Base-by-base conservation (phyloP, 2,797 vertebrate genomes). In the Periophthalmus magnuspinnatus region DNA sequence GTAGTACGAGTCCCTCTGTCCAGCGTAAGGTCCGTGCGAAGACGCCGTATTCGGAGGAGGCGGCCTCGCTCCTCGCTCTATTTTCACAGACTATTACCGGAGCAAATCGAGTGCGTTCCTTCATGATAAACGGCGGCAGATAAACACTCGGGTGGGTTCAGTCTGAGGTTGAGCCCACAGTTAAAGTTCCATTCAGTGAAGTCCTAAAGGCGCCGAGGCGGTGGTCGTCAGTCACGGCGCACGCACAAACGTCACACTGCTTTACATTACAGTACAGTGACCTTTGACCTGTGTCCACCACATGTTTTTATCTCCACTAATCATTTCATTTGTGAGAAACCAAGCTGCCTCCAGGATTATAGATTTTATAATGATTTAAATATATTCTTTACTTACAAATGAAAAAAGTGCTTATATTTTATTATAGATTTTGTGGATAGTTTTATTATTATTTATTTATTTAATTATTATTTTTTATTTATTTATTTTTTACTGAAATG, bases 241-340 rank as follows among this genome's bases (percentile, higher is more conserved):
- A 71, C 62, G 68, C 71, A 64, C 38, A n/a, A n/a, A n/a, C n/a
- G n/a, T 76, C 66, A 64, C 71, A 71, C 68, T 66, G 75, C 60
- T 67, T 78, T 71, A 66, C 71, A 72, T 68, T 66, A 76, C 56
- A 67, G 48, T 1, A 66, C 36, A 77, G 78, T 56, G 58, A 62
- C 65, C 70, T 70, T 70, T 65, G 8, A 67, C 64, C 45, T 50
- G 68, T 28, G 70, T 72, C 45, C 69, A 50, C 2, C 0, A 10
- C 45, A 33, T 55, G 48, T 72, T 67, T 71, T 77, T 50, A 59
- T 65, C 45, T 28, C 58, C 22, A 4, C 9, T 66, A 45, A 68
- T 65, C 75, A 73, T 14, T 17, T 2, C 19, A 54, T 70, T 71
- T 81, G 58, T 22, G 70, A 47, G 38, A 54, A 17, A 36, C 11